A percentile compares a stretch with the other conserved stretches of the same genome.
These are phyloP conservation scores for Cyphomyrus plagiostoma DNA, from an alignment of 2,113 vertebrate genomes.

Conservation along the genomic window DNA sequence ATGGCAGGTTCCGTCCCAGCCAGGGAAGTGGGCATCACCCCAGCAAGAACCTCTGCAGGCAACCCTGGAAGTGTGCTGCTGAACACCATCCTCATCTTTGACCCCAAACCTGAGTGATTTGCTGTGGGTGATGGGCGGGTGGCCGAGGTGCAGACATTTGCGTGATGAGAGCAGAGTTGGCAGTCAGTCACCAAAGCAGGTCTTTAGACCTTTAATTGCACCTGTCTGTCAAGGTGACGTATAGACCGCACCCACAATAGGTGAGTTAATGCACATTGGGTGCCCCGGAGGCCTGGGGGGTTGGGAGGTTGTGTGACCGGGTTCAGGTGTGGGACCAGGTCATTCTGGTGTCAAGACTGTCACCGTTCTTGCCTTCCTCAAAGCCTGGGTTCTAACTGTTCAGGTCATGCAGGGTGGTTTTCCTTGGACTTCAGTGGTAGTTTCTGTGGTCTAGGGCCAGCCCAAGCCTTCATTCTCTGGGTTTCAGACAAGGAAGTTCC, in stretches of 20 bases:
- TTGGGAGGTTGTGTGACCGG: neutral
- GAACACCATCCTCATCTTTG: neutral
- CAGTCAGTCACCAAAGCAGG: slow-evolving; percentile 28
- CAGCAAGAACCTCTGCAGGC: neutral
- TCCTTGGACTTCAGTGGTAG: neutral
- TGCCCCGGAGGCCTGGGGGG: neutral
- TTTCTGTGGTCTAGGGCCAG: neutral
- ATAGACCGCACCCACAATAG: slow-evolving; percentile 31
- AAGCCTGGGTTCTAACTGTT: neutral
- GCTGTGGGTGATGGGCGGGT: neutral
- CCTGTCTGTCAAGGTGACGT: slow-evolving; percentile 47
- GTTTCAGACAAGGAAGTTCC: neutral
- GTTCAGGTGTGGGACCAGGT: neutral
- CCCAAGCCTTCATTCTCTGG: neutral
- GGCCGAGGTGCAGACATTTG: slow-evolving; percentile 23
- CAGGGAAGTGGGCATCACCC: neutral
- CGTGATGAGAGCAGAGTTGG: slow-evolving; percentile 41
- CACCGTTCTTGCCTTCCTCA: neutral
- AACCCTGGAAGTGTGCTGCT: neutral
- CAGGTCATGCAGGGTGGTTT: neutral
- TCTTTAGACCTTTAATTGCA: slow-evolving; percentile 55
- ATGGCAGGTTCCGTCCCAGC: neutral
- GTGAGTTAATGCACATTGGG: slow-evolving; percentile 31
- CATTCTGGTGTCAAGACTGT: neutral
- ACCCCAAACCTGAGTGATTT: slow-evolving; percentile 12